phyloP scores from a whole-genome alignment of 2,888 invertebrate species.

The Pyrocoelia pectoralis region DNA sequence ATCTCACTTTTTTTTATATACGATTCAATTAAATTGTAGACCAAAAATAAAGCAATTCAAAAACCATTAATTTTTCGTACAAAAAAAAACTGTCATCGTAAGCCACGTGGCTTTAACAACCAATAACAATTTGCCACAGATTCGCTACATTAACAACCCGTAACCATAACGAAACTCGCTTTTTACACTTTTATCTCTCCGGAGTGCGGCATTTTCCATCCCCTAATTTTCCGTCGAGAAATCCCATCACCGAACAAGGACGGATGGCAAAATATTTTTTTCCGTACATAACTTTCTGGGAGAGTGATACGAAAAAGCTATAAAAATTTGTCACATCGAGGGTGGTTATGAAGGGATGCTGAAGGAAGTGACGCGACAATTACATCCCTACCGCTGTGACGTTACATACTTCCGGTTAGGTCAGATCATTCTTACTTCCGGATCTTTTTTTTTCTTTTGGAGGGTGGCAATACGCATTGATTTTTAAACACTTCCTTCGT shows the following conservation, averaged over 20 bases:
- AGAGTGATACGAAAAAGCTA: slow-evolving; percentile 52
- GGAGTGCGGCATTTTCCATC: slow-evolving; percentile 8
- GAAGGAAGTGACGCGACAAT: slow-evolving; percentile 54
- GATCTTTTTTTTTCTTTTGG: slow-evolving; percentile 42
- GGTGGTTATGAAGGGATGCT: slow-evolving; percentile 48
- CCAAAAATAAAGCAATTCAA: slow-evolving; percentile 33
- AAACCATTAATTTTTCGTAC: slow-evolving; percentile 28
- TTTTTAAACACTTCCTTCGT: slow-evolving; percentile 22
- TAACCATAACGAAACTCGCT: slow-evolving; percentile 50
- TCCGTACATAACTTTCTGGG: slow-evolving; percentile 43
- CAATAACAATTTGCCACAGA: slow-evolving; percentile 60
- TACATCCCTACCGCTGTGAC: slow-evolving; percentile 57
- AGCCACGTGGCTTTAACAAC: slow-evolving; percentile 59
- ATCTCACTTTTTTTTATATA: no score
- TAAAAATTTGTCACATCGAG: slow-evolving; percentile 58
- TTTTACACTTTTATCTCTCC: slow-evolving; percentile 28
- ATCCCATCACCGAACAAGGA: slow-evolving; percentile 13
- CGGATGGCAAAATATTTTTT: slow-evolving; percentile 9
- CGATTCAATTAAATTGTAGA: no score
- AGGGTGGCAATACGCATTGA: slow-evolving; percentile 14
- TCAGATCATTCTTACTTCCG: slow-evolving; percentile 45
- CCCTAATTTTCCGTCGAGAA: slow-evolving; percentile 3
- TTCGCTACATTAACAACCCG: slow-evolving; percentile 58
- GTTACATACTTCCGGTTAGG: slow-evolving; percentile 53
- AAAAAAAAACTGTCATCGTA: slow-evolving; percentile 45